phyloP scores from a whole-genome alignment of 2,888 invertebrate genomes.

The Chrysina gloriosa region DNA sequence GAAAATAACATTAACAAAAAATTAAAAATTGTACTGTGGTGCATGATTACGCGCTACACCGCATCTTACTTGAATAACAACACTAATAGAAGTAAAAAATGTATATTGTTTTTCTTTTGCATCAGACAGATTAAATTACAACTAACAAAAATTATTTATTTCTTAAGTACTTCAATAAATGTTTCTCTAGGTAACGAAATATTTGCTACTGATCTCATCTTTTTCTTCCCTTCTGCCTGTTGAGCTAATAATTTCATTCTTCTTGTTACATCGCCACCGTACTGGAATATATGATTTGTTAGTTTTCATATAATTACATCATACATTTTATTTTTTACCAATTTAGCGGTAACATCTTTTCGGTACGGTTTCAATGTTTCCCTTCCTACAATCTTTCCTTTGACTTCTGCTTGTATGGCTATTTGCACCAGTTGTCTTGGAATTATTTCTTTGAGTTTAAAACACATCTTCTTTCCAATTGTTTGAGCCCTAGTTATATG shows the following conservation, averaged over 20 bases:
- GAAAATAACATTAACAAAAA: too few species aligned
- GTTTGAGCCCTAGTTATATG: conserved; percentile 76
- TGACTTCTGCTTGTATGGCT: conserved; percentile 86
- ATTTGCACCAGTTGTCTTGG: conserved; percentile 91
- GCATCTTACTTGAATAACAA: too few species aligned
- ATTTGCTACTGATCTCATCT: conserved; percentile 91
- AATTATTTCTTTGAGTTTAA: conserved; percentile 84
- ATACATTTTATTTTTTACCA: conserved; percentile 71
- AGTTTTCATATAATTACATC: not conserved
- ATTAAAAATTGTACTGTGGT: too few species aligned
- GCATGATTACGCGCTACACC: too few species aligned
- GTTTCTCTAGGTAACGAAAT: conserved; percentile 92
- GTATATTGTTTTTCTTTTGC: too few species aligned
- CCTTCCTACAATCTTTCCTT: conserved; percentile 83
- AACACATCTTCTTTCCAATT: conserved; percentile 76
- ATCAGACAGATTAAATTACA: not conserved
- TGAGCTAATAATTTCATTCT: conserved; percentile 88
- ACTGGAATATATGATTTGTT: conserved; percentile 66
- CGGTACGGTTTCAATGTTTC: conserved; percentile 88
- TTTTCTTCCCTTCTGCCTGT: conserved; percentile 95
- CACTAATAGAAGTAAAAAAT: too few species aligned
- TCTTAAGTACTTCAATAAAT: conserved; percentile 91
- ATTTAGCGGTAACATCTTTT: conserved; percentile 94
- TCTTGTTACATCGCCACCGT: conserved; percentile 92
- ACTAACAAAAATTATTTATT: conserved; percentile 62